Evolutionary conservation across 2,113 vertebrate genomes (phyloP).

Genomic region (Syngnathoides biaculeatus): DNA sequence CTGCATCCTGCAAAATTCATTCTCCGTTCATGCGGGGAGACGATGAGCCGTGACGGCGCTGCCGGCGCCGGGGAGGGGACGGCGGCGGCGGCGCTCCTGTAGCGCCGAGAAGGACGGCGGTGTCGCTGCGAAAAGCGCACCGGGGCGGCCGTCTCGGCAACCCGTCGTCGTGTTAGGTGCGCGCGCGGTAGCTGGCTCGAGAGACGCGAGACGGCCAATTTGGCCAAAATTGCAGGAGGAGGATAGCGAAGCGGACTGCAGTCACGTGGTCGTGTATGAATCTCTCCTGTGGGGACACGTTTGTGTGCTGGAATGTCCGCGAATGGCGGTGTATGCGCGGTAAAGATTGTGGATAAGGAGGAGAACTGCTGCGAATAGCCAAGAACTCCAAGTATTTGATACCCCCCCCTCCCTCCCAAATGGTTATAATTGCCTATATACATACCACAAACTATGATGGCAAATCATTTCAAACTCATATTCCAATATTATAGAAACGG

Average conservation of each 20-base stretch:
- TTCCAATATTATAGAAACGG: no score
- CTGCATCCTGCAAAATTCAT: conserved; percentile 57
- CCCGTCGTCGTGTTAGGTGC: conserved; percentile 22
- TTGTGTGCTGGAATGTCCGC: conserved; percentile 3
- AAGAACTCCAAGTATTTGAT: background rate
- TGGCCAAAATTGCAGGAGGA: conserved; percentile 24
- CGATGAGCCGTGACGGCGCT: conserved; percentile 35
- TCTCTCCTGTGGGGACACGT: conserved; percentile 29
- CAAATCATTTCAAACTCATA: no score
- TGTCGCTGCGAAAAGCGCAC: conserved; percentile 6
- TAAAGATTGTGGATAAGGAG: conserved; percentile 48
- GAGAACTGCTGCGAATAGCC: conserved; percentile 15
- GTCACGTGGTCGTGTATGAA: conserved; percentile 48
- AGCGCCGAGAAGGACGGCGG: conserved; percentile 19
- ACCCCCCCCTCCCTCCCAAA: no score
- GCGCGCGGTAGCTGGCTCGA: conserved; percentile 6
- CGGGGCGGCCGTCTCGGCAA: conserved; percentile 14
- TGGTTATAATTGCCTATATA: no score
- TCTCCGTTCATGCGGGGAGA: conserved; percentile 29
- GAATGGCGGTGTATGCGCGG: conserved; percentile 12
- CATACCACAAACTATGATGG: no score
- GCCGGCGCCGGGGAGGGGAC: conserved; percentile 18
- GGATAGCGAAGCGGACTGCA: conserved; percentile 29
- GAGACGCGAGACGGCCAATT: conserved; percentile 8
- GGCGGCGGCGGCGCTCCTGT: conserved; percentile 14